These are phyloP conservation scores for Austrofundulus limnaeus DNA, from an alignment of 2,113 vertebrate genomes.

Conservation along the genomic window DNA sequence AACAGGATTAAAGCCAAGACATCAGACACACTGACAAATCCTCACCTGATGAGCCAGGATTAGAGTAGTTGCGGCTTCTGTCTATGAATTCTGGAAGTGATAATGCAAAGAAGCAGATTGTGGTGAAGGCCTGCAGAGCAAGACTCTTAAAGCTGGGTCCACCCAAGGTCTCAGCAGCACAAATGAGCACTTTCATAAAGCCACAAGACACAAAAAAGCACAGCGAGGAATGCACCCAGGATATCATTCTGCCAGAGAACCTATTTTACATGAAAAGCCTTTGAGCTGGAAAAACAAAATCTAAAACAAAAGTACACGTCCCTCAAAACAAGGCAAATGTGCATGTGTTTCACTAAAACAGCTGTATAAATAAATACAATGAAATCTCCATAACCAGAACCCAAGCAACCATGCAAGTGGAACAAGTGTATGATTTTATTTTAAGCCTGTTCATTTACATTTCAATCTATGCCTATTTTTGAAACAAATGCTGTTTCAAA, in stretches of 20 bases:
- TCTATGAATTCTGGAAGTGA: constrained; percentile 17
- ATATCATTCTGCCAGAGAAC: constrained; percentile 55
- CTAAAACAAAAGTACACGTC: constrained; percentile 23
- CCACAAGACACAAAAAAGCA: constrained; percentile 79
- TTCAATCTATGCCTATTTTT: constrained; percentile 3
- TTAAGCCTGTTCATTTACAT: constrained; percentile 17
- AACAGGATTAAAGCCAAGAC: constrained; percentile 40
- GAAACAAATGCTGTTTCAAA: background rate
- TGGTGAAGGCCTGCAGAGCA: constrained; percentile 44
- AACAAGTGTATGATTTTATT: background rate
- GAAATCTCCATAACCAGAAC: constrained; percentile 5
- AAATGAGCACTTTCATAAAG: constrained; percentile 80
- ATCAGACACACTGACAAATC: constrained; percentile 3
- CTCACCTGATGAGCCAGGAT: constrained; percentile 35
- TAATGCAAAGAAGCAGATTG: constrained; percentile 27
- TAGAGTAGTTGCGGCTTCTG: constrained; percentile 18
- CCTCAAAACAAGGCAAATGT: constrained; percentile 11
- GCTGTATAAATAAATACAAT: constrained; percentile 15
- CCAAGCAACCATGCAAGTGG: background rate
- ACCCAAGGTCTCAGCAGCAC: constrained; percentile 61
- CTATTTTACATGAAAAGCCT: constrained; percentile 54
- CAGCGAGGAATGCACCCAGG: constrained; percentile 70
- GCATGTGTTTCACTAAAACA: constrained; percentile 12
- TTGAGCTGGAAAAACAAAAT: constrained; percentile 34
- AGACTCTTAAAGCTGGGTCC: constrained; percentile 61